phyloP scores from a whole-genome alignment of 2,797 vertebrate genomes.

The Eutrigla gurnardus region DNA sequence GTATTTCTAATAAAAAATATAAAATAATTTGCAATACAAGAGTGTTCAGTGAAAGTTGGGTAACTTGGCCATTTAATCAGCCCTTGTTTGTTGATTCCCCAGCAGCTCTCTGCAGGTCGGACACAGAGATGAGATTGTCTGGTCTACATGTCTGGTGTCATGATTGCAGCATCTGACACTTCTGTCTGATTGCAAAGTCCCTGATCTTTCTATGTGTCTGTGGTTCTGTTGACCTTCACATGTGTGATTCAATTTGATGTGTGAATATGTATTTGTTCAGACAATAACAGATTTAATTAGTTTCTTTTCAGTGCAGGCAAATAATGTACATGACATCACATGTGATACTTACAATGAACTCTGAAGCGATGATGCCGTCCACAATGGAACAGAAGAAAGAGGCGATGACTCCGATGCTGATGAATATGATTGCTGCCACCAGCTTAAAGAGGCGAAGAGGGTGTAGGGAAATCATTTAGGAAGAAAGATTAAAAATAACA shows the following conservation, averaged over 20 bases:
- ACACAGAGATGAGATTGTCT: conserved; percentile 23
- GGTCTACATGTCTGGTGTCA: conserved; percentile 4
- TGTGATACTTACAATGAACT: conserved; percentile 90
- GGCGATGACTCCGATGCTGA: conserved; percentile 92
- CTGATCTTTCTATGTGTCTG: conserved; percentile 9
- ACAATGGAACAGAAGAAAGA: conserved; percentile 93
- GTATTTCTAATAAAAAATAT: too few relatives aligned
- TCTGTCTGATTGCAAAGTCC: conserved; percentile 55
- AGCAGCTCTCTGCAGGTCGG: conserved; percentile 15
- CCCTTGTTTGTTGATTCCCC: not conserved
- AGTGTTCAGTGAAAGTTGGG: not conserved
- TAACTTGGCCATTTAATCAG: conserved; percentile 38
- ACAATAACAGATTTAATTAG: not conserved
- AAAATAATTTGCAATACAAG: not conserved
- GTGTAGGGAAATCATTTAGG: too few relatives aligned
- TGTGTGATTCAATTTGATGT: conserved; percentile 2
- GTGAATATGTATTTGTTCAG: conserved; percentile 1
- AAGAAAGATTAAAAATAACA: too few relatives aligned
- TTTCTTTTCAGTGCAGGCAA: not conserved
- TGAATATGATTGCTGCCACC: conserved; percentile 93
- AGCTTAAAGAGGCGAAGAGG: conserved; percentile 80
- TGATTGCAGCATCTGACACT: conserved; percentile 4
- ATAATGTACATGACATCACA: not conserved
- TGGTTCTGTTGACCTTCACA: not conserved
- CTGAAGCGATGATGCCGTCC: conserved; percentile 93